Percentiles rank a stretch among this genome's conserved stretches.
phyloP scores from a whole-genome alignment of 30 jellyfish, hydroid and myxozoan genomes.

The Aurelia coerulea region DNA sequence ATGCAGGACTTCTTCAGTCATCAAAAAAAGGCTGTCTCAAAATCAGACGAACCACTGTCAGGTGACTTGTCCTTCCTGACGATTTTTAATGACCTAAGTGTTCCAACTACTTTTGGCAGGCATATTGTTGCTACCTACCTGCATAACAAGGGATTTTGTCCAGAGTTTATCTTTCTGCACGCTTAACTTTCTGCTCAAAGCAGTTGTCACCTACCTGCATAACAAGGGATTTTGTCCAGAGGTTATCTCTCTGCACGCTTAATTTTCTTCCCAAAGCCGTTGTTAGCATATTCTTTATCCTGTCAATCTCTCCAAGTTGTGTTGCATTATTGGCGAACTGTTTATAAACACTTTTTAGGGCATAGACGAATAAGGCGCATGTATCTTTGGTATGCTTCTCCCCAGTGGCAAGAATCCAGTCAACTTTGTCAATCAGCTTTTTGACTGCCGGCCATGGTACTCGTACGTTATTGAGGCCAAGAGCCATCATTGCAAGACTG shows the following conservation, averaged over 20 bases:
- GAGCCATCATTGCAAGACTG: constrained; percentile 40
- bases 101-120: too few species aligned
- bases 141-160: constrained; percentile 62
- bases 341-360: constrained; percentile 29
- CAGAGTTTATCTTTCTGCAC: constrained; percentile 24
- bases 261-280: constrained; percentile 37
- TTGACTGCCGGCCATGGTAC: constrained; percentile 36
- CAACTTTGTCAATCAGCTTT: constrained; percentile 8
- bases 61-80: too few species aligned
- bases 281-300: neutral
- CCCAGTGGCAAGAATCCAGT: constrained; percentile 35
- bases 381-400: constrained; percentile 54
- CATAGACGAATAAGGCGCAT: constrained; percentile 49
- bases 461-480: constrained; percentile 36
- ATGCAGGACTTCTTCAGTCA: too few species aligned
- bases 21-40: too few species aligned
- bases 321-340: constrained; percentile 16
- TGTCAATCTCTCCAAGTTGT: neutral
- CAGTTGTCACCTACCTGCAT: constrained; percentile 49
- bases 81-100: too few species aligned
- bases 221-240: constrained; percentile 45
- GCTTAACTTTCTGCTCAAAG: constrained; percentile 29
- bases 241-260: constrained; percentile 15
- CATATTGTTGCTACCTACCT: constrained; percentile 9
- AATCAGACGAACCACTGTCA: too few species aligned